Evolutionary conservation across 30 jellyfish, hydroid and myxozoan genomes (phyloP).

Genomic region (Morbakka virulenta): DNA sequence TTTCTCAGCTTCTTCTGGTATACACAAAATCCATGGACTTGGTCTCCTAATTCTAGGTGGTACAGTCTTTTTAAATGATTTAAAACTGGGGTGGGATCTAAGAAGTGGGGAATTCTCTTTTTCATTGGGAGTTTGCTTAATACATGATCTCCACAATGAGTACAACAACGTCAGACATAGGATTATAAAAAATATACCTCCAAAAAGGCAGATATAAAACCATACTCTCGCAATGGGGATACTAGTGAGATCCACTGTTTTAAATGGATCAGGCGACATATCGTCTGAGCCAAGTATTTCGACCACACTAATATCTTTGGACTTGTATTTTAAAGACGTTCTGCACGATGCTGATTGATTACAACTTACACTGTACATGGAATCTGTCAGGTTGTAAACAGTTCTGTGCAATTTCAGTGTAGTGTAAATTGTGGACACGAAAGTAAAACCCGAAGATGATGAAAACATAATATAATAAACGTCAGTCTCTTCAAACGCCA

Average conservation of each 20-base stretch:
- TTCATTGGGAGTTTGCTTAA: not conserved
- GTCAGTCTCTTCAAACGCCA: not conserved
- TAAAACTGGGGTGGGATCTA: not conserved
- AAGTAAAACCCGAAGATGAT: not conserved
- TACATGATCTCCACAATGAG: not conserved
- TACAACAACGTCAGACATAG: not conserved
- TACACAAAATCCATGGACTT: not conserved
- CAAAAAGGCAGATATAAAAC: not conserved
- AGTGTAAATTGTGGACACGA: not conserved
- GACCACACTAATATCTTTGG: not conserved
- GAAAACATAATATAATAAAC: not conserved
- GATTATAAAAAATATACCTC: not conserved
- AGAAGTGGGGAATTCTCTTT: not conserved
- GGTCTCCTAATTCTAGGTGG: not conserved
- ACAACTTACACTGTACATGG: not conserved
- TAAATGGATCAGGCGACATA: not conserved
- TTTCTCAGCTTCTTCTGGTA: not conserved
- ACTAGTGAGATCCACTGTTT: not conserved
- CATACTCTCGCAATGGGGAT: not conserved
- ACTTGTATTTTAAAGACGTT: not conserved
- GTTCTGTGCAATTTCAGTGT: not conserved
- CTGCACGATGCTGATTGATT: not conserved
- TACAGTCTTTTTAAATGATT: not conserved
- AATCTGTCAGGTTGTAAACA: not conserved
- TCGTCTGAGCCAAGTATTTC: not conserved